Conservation (phyloP, 2,113 vertebrate genomes). For the Pitta sordida region DNA sequence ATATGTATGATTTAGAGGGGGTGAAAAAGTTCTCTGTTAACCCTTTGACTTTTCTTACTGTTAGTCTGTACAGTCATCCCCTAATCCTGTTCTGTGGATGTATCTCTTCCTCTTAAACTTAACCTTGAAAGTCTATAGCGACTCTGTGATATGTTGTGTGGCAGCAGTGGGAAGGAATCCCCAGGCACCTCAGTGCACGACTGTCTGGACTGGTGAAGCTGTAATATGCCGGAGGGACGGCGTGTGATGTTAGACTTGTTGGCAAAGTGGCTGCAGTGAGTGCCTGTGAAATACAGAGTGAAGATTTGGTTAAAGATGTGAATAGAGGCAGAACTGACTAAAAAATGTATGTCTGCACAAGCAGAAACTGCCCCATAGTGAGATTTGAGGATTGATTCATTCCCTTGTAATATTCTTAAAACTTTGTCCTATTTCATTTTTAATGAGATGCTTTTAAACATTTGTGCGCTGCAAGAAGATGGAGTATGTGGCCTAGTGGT, state of each 20-base stretch:
- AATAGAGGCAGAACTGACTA: neutral
- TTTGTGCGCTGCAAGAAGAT: neutral
- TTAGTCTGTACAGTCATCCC: neutral
- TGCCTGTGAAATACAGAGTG: neutral
- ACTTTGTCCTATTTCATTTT: neutral
- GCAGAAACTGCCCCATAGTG: neutral
- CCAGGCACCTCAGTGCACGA: accelerated
- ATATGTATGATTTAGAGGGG: neutral
- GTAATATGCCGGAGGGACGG: neutral
- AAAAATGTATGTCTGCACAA: neutral
- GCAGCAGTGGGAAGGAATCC: neutral
- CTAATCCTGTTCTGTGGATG: neutral
- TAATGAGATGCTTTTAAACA: neutral
- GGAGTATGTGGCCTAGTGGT: neutral
- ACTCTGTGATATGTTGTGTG: neutral
- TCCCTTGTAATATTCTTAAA: neutral
- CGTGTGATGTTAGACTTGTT: neutral
- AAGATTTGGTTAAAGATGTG: neutral
- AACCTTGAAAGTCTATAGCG: neutral
- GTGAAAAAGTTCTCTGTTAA: neutral
- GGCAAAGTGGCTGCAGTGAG: neutral
- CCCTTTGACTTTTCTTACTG: neutral
- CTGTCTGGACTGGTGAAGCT: neutral
- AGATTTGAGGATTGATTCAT: neutral
- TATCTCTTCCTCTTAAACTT: neutral